Percentiles rank a stretch among this genome's conserved stretches.
phyloP scores from a whole-genome alignment of 2,113 vertebrate genomes.

The Pitta sordida region DNA sequence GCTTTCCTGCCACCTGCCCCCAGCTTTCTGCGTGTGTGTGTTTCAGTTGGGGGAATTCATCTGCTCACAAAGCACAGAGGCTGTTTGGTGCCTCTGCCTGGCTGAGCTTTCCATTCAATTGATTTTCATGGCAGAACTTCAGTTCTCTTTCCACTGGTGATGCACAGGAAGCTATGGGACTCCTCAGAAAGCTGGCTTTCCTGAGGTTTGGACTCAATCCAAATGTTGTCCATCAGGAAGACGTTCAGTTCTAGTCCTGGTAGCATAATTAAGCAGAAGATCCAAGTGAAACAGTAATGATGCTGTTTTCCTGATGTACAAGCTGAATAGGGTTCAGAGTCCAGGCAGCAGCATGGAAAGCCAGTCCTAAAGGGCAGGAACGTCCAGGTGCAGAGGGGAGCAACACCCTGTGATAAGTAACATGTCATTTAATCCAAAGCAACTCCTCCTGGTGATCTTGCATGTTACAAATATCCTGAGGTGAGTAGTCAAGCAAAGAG shows the following conservation, averaged over 20 bases:
- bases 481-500: not conserved
- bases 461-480: not conserved
- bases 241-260: not conserved
- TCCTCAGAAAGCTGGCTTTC: not conserved
- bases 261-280: not conserved
- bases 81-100: not conserved
- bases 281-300: not conserved
- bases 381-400: not conserved
- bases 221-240: not conserved
- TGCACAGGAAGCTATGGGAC: not conserved
- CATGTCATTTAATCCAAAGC: not conserved
- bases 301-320: not conserved
- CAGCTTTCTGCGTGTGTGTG: not conserved
- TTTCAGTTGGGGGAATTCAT: not conserved
- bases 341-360: not conserved
- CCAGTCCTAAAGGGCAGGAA: not conserved
- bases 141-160: not conserved
- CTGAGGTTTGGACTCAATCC: not conserved
- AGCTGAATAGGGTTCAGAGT: not conserved
- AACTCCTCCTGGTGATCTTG: not conserved
- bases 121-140: not conserved
- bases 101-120: not conserved
- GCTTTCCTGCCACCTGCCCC: not conserved
- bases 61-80: not conserved
- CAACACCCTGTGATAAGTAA: rapidly evolving